A percentile compares a stretch with the other conserved stretches of the same genome.
phyloP scores from a whole-genome alignment of 2,113 vertebrate genomes.

The Acrocephalus kingi region DNA sequence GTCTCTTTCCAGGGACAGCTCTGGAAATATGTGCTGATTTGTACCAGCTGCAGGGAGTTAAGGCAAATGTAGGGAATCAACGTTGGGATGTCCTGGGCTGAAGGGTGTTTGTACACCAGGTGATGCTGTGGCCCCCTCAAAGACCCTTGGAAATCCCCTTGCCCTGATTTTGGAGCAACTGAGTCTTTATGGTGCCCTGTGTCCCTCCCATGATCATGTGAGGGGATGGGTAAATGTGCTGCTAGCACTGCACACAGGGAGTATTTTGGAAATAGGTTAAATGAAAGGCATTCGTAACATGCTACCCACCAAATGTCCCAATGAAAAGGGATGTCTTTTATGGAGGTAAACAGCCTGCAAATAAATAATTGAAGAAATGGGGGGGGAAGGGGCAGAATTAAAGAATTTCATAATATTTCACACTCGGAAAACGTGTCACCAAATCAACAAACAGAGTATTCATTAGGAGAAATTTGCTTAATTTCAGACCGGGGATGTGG shows the following conservation, averaged over 20 bases:
- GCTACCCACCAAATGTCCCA: neutral
- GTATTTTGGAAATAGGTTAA: conserved; percentile 19
- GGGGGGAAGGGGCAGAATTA: neutral
- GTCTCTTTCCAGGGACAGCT: neutral
- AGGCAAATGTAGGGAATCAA: neutral
- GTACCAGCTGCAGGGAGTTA: neutral
- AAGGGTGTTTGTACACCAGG: neutral
- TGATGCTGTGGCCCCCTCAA: neutral
- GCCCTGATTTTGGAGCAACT: neutral
- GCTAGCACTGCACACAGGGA: neutral
- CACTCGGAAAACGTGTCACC: neutral
- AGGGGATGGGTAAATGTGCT: neutral
- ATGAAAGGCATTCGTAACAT: neutral
- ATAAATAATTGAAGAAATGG: neutral
- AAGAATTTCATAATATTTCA: conserved; percentile 24
- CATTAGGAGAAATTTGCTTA: conserved; percentile 55
- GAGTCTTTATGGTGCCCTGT: neutral
- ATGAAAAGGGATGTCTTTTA: neutral
- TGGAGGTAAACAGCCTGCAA: neutral
- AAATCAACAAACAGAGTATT: conserved; percentile 60
- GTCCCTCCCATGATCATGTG: rapidly evolving
- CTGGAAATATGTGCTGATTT: neutral
- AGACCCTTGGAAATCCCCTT: neutral
- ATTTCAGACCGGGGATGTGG: conserved; percentile 59
- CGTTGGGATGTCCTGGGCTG: neutral